Evolutionary conservation across 92 coral and sea anemone species (phyloP).

Genomic region (Paramuricea clavata): DNA sequence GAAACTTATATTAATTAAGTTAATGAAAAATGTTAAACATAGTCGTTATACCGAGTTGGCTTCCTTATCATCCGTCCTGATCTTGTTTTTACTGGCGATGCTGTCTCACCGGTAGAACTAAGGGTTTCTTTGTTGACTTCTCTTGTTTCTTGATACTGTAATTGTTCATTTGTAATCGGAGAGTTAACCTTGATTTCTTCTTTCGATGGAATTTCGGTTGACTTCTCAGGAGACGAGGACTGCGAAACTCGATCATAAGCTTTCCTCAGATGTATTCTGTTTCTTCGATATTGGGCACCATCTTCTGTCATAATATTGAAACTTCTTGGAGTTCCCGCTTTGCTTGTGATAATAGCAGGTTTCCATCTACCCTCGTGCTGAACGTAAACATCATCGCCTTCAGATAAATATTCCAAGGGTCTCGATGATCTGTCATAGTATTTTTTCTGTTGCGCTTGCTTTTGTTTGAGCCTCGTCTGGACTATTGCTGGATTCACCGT

Average conservation of each 20-base stretch:
- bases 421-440: conserved; percentile 33
- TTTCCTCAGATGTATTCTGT: conserved; percentile 40
- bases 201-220: conserved; percentile 14
- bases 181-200: neutral
- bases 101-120: neutral
- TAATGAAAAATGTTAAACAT: no score
- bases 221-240: conserved; percentile 16
- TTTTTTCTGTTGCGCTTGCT: conserved; percentile 31
- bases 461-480: conserved; percentile 22
- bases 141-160: neutral
- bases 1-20: no score
- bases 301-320: conserved; percentile 31
- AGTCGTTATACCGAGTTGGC: neutral
- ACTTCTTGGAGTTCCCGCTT: conserved; percentile 37
- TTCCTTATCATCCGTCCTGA: neutral
- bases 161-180: neutral
- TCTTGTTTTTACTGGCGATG: conserved; percentile 7
- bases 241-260: neutral
- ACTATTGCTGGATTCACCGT: conserved; percentile 22
- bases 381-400: conserved; percentile 37
- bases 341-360: conserved; percentile 41
- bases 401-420: conserved; percentile 17
- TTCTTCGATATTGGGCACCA: conserved; percentile 34
- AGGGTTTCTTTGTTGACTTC: neutral
- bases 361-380: conserved; percentile 45